A percentile compares a stretch with the other conserved stretches of the same genome.
Conservation (phyloP, 2,888 invertebrate genomes). For the Erynnis tages region DNA sequence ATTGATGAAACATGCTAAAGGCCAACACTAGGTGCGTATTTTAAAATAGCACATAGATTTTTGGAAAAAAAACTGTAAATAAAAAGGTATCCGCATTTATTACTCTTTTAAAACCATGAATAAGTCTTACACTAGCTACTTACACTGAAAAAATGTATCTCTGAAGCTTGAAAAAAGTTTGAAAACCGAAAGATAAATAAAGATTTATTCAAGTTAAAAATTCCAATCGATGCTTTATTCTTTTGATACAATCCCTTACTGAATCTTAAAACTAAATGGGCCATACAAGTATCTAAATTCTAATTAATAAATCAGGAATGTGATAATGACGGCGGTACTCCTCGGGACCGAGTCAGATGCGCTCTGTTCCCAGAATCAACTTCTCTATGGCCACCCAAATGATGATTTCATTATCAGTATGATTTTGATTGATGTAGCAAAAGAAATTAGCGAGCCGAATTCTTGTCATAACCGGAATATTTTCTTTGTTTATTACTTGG, state of each 20-base stretch:
- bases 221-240: conserved; percentile 2
- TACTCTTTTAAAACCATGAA: too few relatives aligned
- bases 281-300: conserved; percentile 46
- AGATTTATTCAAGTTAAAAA: neutral
- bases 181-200: neutral
- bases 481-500: conserved; percentile 77
- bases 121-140: too few relatives aligned
- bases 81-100: too few relatives aligned
- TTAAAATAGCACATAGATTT: too few relatives aligned
- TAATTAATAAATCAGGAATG: conserved; percentile 81
- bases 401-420: conserved; percentile 81
- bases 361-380: conserved; percentile 62
- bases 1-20: too few relatives aligned
- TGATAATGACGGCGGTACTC: conserved; percentile 70
- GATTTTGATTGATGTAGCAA: conserved; percentile 79
- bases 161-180: too few relatives aligned
- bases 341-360: conserved; percentile 53
- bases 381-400: conserved; percentile 81
- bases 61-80: too few relatives aligned
- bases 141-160: too few relatives aligned
- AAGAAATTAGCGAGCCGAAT: conserved; percentile 73
- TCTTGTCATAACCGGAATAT: conserved; percentile 72
- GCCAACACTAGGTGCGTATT: too few relatives aligned
- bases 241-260: conserved; percentile 15
- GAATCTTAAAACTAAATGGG: conserved; percentile 18